phyloP scores from a whole-genome alignment of 2,113 vertebrate genomes.

The Ia io region DNA sequence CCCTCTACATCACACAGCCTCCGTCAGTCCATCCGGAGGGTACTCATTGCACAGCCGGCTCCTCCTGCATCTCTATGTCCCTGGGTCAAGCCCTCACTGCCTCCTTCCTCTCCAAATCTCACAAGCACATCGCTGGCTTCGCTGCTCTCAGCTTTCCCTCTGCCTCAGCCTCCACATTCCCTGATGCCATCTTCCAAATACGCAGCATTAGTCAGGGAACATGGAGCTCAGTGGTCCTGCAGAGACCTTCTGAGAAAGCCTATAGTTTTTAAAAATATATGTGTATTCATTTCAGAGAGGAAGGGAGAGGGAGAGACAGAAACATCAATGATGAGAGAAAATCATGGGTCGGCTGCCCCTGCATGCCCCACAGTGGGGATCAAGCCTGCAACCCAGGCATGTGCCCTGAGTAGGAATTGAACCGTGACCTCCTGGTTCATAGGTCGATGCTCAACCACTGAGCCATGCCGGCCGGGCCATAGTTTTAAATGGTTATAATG shows the following conservation, averaged over 20 bases:
- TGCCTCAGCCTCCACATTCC: neutral
- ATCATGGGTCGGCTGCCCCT: too few species aligned
- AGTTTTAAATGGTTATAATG: neutral
- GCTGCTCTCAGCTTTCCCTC: neutral
- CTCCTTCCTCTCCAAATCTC: neutral
- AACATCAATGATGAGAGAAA: too few species aligned
- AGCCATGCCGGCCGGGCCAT: neutral
- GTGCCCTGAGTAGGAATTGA: too few species aligned
- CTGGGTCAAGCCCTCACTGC: neutral
- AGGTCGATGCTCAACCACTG: too few species aligned
- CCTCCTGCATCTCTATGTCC: neutral
- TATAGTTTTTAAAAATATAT: neutral
- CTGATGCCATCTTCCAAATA: neutral
- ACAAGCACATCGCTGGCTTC: fast-evolving
- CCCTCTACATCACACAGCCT: neutral
- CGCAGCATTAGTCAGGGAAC: neutral
- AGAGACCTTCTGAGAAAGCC: neutral
- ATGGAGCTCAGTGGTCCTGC: neutral
- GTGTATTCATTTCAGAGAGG: too few species aligned
- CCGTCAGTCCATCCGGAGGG: neutral
- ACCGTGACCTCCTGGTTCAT: too few species aligned
- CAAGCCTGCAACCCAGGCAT: too few species aligned
- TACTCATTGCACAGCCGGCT: neutral
- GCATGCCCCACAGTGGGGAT: too few species aligned
- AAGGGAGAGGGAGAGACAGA: too few species aligned